phyloP scores from a whole-genome alignment of 1,140 invertebrate genomes.

The Macrotrachela quadricornifera region DNA sequence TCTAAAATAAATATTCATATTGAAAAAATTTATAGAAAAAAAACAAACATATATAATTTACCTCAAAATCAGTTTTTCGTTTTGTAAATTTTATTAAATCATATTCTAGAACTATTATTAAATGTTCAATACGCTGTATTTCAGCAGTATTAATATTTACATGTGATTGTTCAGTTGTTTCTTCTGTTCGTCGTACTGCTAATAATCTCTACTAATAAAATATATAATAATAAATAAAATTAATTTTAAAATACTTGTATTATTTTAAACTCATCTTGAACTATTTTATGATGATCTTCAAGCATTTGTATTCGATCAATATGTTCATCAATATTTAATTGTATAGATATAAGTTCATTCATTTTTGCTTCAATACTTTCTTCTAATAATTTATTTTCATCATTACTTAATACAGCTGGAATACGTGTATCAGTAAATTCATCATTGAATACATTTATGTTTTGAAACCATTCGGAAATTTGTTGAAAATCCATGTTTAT shows the following conservation, averaged over 20 bases:
- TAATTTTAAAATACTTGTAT: slow-evolving; percentile 16
- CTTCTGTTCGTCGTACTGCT: slow-evolving; percentile 19
- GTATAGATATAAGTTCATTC: background rate
- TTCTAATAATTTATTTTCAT: no score
- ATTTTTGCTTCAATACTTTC: no score
- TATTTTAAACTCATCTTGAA: slow-evolving; percentile 23
- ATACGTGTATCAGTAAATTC: no score
- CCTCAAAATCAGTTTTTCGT: no score
- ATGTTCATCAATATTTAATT: slow-evolving; percentile 20
- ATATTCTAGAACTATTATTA: no score
- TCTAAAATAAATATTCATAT: slow-evolving; percentile 8
- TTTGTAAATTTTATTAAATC: no score
- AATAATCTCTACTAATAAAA: slow-evolving; percentile 18
- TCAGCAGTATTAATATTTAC: slow-evolving; percentile 23
- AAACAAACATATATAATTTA: no score
- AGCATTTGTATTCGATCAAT: slow-evolving; percentile 23
- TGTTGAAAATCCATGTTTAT: no score
- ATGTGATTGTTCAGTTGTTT: slow-evolving; percentile 23
- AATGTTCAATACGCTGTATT: slow-evolving; percentile 21
- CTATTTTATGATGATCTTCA: slow-evolving; percentile 27
- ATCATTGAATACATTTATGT: no score
- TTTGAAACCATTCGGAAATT: no score
- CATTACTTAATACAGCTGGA: no score
- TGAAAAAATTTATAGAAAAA: no score
- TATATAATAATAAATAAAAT: background rate